These are phyloP conservation scores for Gephyroberyx darwinii DNA, from an alignment of 2,797 vertebrate species.

Conservation along the genomic window DNA sequence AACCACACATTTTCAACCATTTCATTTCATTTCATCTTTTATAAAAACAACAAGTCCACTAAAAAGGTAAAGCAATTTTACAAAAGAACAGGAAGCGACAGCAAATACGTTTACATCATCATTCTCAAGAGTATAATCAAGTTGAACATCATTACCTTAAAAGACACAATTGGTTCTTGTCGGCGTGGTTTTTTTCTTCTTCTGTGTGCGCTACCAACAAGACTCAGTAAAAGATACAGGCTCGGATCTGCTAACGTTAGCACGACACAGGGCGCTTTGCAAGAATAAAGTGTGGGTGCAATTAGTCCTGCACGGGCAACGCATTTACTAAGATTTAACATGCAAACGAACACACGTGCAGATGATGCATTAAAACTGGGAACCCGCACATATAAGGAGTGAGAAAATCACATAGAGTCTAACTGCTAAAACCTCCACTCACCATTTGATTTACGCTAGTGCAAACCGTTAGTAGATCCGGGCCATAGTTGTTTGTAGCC, in stretches of 20 bases:
- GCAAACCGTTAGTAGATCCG: neutral
- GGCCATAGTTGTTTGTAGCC: neutral
- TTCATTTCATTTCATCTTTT: slow-evolving; percentile 77
- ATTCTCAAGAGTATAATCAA: slow-evolving; percentile 39
- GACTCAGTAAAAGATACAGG: neutral
- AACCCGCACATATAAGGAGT: neutral
- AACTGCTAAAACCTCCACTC: slow-evolving; percentile 13
- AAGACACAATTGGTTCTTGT: slow-evolving; percentile 46
- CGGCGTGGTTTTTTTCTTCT: slow-evolving; percentile 18
- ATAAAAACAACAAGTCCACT: slow-evolving; percentile 59
- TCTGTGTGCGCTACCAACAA: neutral
- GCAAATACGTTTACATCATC: slow-evolving; percentile 42
- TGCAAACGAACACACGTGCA: slow-evolving; percentile 53
- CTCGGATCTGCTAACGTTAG: slow-evolving; percentile 17
- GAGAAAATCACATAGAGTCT: slow-evolving; percentile 2
- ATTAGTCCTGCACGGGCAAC: slow-evolving; percentile 38
- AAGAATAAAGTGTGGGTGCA: slow-evolving; percentile 12
- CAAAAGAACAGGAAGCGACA: slow-evolving; percentile 54
- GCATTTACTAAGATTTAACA: slow-evolving; percentile 43
- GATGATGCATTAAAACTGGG: neutral
- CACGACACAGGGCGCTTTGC: slow-evolving; percentile 30
- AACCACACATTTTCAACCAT: slow-evolving; percentile 3
- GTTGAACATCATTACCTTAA: slow-evolving; percentile 43
- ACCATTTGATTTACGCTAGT: slow-evolving; percentile 12
- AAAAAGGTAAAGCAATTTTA: slow-evolving; percentile 59